Evolutionary conservation across 2,797 vertebrate species (phyloP).

Genomic region (Ambastaia sidthimunki): DNA sequence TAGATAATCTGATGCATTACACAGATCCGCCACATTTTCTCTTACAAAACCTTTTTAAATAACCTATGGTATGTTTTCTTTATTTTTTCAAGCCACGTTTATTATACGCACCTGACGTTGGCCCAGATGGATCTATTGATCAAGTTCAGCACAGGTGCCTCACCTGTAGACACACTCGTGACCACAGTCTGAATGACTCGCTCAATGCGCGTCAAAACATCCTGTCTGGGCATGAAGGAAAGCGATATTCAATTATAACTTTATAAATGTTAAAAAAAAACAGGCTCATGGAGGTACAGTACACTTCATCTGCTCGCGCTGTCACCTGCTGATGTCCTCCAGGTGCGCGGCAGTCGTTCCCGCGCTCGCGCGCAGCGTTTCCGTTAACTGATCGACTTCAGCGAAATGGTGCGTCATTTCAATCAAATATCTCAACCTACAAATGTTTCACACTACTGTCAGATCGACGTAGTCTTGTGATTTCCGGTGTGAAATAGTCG

Average conservation of each 20-base stretch:
- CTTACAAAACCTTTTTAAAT: too few relatives aligned
- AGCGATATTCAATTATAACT: background rate
- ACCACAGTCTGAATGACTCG: slow-evolving; percentile 82
- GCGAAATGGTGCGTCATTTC: slow-evolving; percentile 47
- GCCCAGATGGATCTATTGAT: slow-evolving; percentile 86
- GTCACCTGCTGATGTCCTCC: slow-evolving; percentile 15
- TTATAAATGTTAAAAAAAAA: too few relatives aligned
- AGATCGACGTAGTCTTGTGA: background rate
- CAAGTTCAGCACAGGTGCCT: slow-evolving; percentile 84
- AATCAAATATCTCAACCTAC: background rate
- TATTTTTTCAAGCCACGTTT: background rate
- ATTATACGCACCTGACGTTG: slow-evolving; percentile 82
- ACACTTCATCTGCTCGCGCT: background rate
- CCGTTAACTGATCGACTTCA: slow-evolving; percentile 44
- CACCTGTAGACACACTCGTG: slow-evolving; percentile 79
- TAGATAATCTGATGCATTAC: background rate
- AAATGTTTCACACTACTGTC: background rate
- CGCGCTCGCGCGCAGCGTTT: slow-evolving; percentile 30
- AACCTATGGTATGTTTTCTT: too few relatives aligned
- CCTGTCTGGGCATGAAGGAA: slow-evolving; percentile 63
- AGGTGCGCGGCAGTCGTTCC: background rate
- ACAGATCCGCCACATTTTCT: too few relatives aligned
- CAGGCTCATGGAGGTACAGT: background rate
- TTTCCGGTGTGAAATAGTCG: background rate
- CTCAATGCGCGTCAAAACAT: slow-evolving; percentile 87